Base-by-base conservation (phyloP, 2,797 vertebrate species). In the Liasis olivaceus region DNA sequence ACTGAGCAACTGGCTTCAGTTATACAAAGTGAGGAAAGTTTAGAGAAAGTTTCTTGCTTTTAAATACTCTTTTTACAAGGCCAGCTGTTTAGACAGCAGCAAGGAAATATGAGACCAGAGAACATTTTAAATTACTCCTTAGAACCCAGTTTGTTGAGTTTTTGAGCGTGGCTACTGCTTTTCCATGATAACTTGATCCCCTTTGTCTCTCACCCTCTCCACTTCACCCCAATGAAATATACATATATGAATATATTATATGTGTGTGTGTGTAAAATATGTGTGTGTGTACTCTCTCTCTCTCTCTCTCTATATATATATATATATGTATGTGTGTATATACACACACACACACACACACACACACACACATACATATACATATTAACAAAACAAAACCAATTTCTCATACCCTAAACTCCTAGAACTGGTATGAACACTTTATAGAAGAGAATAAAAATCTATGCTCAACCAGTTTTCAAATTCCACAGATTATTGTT, bases 31-130 rank as follows among this genome's bases (percentile, higher is more conserved):
- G 95, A 93, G 91, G 95, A 86, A 94, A 94, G 93, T 95, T 96
- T 95, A 69, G 90, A 62, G 93, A 95, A 81, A 95, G 85, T 87
- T 9, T 92, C 8, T 91, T 1, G 89, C 59, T 88, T 91, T 91
- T 20, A 81, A 87, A 87, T n/a, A 90, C 26, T 94, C 72, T 6
- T n/a, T 59, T 92, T 96, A 89, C 90, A 95, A 95, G 93, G 5
- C 93, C 96, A 96, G 93, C 96, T 97, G 95, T 96, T 96, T 24
- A 95, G 97, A 97, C 94, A 97, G 69, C 85, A 93, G 85, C 0
- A 0, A 84, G 95, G 63, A 90, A 90, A 95, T 20, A 64, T 28
- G 5, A 56, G 85, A 58, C 28, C n/a, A n/a, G 36, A 91, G 58
- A 90, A 91, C 54, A 96, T 4, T 87, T 85, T 59, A 64, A 90